phyloP scores from a whole-genome alignment of 2,888 invertebrate genomes.

The Eubasilissa splendida region DNA sequence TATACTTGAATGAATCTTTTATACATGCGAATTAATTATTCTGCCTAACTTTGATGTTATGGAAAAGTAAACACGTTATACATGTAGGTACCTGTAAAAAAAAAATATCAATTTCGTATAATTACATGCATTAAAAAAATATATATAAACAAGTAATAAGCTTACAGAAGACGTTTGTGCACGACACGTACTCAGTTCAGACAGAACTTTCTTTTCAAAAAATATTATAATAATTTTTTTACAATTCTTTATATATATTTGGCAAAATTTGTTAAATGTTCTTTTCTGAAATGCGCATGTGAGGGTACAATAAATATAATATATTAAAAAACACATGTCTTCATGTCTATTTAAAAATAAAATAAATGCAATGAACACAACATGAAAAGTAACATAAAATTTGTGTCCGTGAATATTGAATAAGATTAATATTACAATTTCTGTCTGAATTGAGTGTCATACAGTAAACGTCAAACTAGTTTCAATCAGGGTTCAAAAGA shows the following conservation, averaged over 20 bases:
- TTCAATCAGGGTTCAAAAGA: slow-evolving; percentile 12
- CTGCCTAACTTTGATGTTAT: no score
- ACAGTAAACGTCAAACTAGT: slow-evolving; percentile 25
- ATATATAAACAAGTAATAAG: slow-evolving; percentile 3
- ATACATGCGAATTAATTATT: no score
- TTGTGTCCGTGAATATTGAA: no score
- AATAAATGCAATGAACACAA: slow-evolving; percentile 3
- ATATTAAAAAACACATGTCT: no score
- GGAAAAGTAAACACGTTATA: no score
- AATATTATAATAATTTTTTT: neutral
- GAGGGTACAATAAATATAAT: neutral
- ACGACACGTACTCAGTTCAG: slow-evolving; percentile 30
- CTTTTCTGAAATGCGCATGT: slow-evolving; percentile 32
- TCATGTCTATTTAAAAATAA: neutral
- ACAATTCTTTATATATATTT: neutral
- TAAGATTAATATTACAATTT: neutral
- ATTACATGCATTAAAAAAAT: neutral
- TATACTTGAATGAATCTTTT: no score
- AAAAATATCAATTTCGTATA: neutral
- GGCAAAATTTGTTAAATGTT: neutral
- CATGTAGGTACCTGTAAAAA: no score
- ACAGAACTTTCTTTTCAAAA: neutral
- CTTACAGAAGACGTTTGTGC: slow-evolving; percentile 7
- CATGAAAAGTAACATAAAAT: neutral
- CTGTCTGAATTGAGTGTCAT: slow-evolving; percentile 29